Evolutionary conservation across 2,113 vertebrate genomes (phyloP).

Genomic region (Rhinogobius similis): DNA sequence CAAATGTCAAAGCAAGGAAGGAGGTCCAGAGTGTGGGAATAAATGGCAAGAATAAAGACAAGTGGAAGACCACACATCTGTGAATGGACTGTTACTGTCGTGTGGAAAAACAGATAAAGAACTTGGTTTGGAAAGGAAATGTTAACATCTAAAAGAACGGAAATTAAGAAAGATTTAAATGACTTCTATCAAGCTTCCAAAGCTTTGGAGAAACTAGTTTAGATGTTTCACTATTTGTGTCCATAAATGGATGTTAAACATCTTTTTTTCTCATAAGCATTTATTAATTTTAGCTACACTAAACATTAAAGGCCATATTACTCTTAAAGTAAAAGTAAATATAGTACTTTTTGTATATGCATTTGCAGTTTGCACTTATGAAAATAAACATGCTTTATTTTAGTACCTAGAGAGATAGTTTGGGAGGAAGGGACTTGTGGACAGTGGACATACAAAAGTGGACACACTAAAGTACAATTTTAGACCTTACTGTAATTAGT

Average conservation of each 20-base stretch:
- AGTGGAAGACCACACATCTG: conserved; percentile 27
- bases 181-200: background rate
- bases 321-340: background rate
- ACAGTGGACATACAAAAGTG: too few species aligned
- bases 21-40: conserved; percentile 36
- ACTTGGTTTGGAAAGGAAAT: conserved; percentile 18
- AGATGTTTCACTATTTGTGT: too few species aligned
- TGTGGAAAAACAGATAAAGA: conserved; percentile 3
- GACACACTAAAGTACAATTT: too few species aligned
- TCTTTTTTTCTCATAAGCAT: background rate
- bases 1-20: conserved; percentile 63
- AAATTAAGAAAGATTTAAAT: background rate
- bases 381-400: background rate
- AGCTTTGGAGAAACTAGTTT: too few species aligned
- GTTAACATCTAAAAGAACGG: conserved; percentile 22
- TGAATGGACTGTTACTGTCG: conserved; percentile 14
- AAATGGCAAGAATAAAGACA: conserved; percentile 2
- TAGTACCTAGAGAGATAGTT: background rate
- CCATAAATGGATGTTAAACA: background rate
- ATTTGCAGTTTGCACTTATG: background rate
- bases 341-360: background rate
- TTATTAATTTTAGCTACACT: too few species aligned
- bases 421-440: too few species aligned
- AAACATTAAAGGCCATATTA: background rate
- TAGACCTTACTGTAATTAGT: too few species aligned